A percentile compares a stretch with the other conserved stretches of the same genome.
Conservation (phyloP, 2,888 invertebrate genomes). For the Sarcophaga caerulescens region DNA sequence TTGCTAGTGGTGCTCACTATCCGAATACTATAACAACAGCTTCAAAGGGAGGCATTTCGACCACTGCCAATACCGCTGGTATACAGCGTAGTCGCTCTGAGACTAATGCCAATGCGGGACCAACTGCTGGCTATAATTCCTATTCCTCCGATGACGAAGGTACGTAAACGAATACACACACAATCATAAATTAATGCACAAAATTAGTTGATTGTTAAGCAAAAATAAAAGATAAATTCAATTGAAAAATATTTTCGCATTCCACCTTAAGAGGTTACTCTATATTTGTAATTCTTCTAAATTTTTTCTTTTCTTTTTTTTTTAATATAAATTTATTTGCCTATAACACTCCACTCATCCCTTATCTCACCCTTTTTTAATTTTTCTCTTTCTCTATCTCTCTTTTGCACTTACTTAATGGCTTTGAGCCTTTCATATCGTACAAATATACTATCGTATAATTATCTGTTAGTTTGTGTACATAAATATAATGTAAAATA, state of each 20-base stretch:
- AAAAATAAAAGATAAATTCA: background rate
- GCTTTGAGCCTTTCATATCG: background rate
- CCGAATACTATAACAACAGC: slow-evolving; percentile 68
- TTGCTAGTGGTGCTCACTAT: slow-evolving; percentile 76
- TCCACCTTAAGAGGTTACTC: background rate
- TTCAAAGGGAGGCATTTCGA: slow-evolving; percentile 47
- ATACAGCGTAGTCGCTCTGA: slow-evolving; percentile 81
- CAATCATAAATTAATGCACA: slow-evolving; percentile 64
- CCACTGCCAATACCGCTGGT: slow-evolving; percentile 65
- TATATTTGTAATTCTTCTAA: background rate
- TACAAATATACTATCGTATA: background rate
- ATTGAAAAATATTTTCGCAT: background rate
- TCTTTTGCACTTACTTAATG: background rate
- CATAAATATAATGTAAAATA: background rate
- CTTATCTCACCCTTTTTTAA: background rate
- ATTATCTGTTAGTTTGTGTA: slow-evolving; percentile 6
- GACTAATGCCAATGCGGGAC: slow-evolving; percentile 82
- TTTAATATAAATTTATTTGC: too few species aligned
- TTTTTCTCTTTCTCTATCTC: slow-evolving; percentile 2
- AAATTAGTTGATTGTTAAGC: background rate
- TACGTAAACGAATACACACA: slow-evolving; percentile 82
- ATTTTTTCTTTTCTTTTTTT: background rate
- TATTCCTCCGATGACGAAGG: slow-evolving; percentile 96
- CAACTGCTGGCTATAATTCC: slow-evolving; percentile 85
- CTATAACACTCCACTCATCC: background rate